These are phyloP conservation scores for Epinotia nisella DNA, from an alignment of 2,888 invertebrate species.

Conservation along the genomic window DNA sequence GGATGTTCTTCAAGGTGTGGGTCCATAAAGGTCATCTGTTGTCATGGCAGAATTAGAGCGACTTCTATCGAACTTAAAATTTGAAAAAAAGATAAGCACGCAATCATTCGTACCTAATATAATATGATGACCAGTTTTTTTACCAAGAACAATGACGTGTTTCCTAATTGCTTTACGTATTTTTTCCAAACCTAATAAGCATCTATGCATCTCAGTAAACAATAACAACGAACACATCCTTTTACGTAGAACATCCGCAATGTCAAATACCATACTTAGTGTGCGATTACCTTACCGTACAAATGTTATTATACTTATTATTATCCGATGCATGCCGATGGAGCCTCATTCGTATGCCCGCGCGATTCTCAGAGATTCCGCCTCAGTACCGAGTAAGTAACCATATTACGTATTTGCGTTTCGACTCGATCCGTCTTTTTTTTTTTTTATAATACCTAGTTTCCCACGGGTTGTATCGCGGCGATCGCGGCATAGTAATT, in stretches of 20 bases:
- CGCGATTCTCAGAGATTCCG: slow-evolving; percentile 76
- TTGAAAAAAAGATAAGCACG: background rate
- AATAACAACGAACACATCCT: slow-evolving; percentile 37
- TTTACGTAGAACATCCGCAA: slow-evolving; percentile 48
- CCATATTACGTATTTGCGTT: slow-evolving; percentile 58
- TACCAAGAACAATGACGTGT: slow-evolving; percentile 35
- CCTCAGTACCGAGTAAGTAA: slow-evolving; percentile 68
- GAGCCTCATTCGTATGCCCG: slow-evolving; percentile 55
- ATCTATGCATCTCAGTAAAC: slow-evolving; percentile 28
- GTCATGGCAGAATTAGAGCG: slow-evolving; percentile 11
- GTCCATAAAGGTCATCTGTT: slow-evolving; percentile 15
- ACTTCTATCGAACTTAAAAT: background rate
- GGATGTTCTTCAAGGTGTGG: slow-evolving; percentile 18
- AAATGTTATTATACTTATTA: slow-evolving; percentile 52
- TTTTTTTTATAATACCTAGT: slow-evolving; percentile 65
- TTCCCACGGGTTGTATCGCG: slow-evolving; percentile 74
- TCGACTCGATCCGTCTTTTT: slow-evolving; percentile 63
- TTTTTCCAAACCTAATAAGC: slow-evolving; percentile 11
- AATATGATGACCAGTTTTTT: slow-evolving; percentile 35
- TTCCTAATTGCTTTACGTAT: slow-evolving; percentile 41
- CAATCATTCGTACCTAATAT: slow-evolving; percentile 14
- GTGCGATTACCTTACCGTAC: slow-evolving; percentile 50
- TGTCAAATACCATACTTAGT: slow-evolving; percentile 51
- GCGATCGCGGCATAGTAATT: slow-evolving; percentile 66
- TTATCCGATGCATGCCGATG: slow-evolving; percentile 57